Percentiles rank a stretch among this genome's conserved stretches.
These are phyloP conservation scores for Micropterix aruncella DNA, from an alignment of 2,888 invertebrate genomes.

Conservation along the genomic window DNA sequence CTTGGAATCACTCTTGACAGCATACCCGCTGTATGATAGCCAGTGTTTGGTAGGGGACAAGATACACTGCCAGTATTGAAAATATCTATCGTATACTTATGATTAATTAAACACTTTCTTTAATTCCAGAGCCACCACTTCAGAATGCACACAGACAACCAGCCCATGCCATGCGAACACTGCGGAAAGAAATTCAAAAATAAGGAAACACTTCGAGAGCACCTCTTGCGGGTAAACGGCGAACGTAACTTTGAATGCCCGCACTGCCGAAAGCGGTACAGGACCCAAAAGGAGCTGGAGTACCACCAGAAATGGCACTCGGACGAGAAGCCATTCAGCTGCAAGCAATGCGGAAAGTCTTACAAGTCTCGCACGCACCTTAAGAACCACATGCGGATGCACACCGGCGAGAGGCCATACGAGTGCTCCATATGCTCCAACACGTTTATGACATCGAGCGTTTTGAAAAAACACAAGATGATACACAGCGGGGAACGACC, in stretches of 20 bases:
- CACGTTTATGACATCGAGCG: constrained; percentile 11
- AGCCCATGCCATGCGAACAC: constrained; percentile 8
- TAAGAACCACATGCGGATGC: constrained; percentile 7
- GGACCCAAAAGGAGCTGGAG: constrained; percentile 8
- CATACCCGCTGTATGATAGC: too few relatives aligned
- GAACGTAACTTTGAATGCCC: constrained; percentile 6
- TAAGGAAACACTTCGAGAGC: constrained; percentile 9
- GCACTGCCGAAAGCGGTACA: constrained; percentile 6
- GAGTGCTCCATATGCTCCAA: constrained; percentile 10
- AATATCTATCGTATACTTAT: too few relatives aligned
- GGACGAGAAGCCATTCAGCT: constrained; percentile 7
- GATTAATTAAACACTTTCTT: too few relatives aligned
- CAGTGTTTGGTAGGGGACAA: too few relatives aligned
- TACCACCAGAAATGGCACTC: constrained; percentile 9
- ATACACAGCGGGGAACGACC: constrained; percentile 12
- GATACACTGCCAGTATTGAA: too few relatives aligned
- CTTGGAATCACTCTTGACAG: too few relatives aligned
- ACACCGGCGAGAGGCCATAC: constrained; percentile 10
- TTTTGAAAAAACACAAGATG: constrained; percentile 10
- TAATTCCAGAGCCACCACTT: constrained; percentile 9
- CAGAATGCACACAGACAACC: constrained; percentile 5
- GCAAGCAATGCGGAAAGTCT: constrained; percentile 7
- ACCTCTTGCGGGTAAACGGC: constrained; percentile 6
- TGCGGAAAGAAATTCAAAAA: constrained; percentile 10
- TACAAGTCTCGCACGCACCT: constrained; percentile 8